A percentile compares a stretch with the other conserved stretches of the same genome.
phyloP scores from a whole-genome alignment of 2,888 invertebrate species.

The Drosophila greeni region DNA sequence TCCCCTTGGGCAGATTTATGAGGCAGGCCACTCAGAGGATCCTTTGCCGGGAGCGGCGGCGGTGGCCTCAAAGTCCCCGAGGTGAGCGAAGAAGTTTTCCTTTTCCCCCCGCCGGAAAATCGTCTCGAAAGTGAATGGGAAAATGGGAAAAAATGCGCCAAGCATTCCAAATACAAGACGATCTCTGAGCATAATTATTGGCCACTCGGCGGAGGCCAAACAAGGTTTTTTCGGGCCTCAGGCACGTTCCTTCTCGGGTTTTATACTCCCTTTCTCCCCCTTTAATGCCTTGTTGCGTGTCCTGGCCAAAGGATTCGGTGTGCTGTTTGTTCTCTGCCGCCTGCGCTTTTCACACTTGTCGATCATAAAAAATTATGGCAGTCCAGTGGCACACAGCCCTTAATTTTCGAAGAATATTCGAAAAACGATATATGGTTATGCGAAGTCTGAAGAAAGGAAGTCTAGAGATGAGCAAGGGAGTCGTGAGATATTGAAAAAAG shows the following conservation, averaged over 20 bases:
- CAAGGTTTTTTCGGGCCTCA: constrained; percentile 2
- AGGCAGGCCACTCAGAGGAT: constrained; percentile 22
- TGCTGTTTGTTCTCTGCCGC: constrained; percentile 43
- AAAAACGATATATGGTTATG: constrained; percentile 20
- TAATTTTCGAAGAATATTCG: constrained; percentile 30
- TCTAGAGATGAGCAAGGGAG: neutral
- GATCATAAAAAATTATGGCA: constrained; percentile 58
- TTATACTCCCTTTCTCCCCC: constrained; percentile 7
- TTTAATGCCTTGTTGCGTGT: constrained; percentile 13
- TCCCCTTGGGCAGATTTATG: constrained; percentile 46
- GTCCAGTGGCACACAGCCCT: constrained; percentile 15
- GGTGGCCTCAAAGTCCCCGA: constrained; percentile 49
- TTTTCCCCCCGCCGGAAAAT: constrained; percentile 15
- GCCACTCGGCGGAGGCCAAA: constrained; percentile 21
- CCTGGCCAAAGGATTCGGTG: constrained; percentile 36
- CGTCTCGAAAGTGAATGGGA: constrained; percentile 20
- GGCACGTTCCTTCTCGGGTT: constrained; percentile 29
- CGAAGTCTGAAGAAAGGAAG: neutral
- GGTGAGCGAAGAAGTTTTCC: neutral
- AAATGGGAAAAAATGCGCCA: constrained; percentile 32
- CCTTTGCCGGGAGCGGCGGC: constrained; percentile 17
- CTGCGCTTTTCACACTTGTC: constrained; percentile 65
- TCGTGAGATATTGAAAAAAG: neutral
- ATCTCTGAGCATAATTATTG: constrained; percentile 27
- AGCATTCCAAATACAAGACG: constrained; percentile 42